Evolutionary conservation across 2,797 vertebrate species (phyloP).

Genomic region (Octomys mimax): DNA sequence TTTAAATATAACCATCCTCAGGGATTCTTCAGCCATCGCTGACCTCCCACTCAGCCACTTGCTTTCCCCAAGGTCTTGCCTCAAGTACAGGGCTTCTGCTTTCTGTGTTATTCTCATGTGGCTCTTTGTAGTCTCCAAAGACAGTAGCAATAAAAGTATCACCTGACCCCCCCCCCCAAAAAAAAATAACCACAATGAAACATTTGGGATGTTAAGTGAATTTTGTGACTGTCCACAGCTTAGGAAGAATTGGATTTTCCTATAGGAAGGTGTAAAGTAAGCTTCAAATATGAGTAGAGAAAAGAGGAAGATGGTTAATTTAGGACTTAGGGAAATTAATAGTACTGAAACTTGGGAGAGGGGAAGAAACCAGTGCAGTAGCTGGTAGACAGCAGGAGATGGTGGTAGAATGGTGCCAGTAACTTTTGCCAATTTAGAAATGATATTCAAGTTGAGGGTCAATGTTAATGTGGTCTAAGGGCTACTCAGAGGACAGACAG

Average conservation of each 20-base stretch:
- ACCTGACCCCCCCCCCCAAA: too few species aligned
- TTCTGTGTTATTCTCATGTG: too few species aligned
- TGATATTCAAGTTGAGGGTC: neutral
- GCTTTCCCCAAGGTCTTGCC: too few species aligned
- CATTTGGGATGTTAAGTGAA: neutral
- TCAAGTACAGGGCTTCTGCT: too few species aligned
- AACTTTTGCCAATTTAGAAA: slow-evolving; percentile 40
- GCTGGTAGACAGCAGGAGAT: neutral
- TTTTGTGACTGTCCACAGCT: neutral
- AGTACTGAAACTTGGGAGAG: neutral
- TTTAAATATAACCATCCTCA: too few species aligned
- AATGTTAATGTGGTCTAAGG: neutral
- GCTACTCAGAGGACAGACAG: neutral
- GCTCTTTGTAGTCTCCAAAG: too few species aligned
- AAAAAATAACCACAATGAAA: neutral
- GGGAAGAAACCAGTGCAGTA: slow-evolving; percentile 11
- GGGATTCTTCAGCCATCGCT: too few species aligned
- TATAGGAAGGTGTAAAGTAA: neutral
- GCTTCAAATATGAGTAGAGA: neutral
- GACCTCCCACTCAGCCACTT: too few species aligned
- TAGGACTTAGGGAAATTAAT: neutral
- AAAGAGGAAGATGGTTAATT: slow-evolving; percentile 8
- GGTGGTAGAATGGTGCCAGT: neutral
- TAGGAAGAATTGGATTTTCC: neutral
- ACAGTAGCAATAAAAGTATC: too few species aligned